Percentiles rank a stretch among this genome's conserved stretches.
phyloP scores from a whole-genome alignment of 2,888 invertebrate genomes.

The Ommatoiulus sabulosus region DNA sequence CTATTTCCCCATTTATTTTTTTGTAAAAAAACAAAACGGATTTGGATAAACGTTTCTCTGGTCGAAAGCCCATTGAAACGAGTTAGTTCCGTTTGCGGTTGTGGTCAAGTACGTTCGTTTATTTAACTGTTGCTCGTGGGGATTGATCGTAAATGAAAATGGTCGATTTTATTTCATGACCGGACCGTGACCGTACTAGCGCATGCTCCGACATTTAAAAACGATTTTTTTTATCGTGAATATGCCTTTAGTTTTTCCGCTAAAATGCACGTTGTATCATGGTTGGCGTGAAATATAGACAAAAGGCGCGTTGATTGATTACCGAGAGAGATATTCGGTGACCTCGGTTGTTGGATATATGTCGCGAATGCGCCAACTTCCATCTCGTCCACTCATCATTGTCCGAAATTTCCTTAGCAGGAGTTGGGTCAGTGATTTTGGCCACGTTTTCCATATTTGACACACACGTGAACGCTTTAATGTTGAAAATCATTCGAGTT shows the following conservation, averaged over 20 bases:
- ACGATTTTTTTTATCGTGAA: not conserved
- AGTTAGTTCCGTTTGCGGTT: not conserved
- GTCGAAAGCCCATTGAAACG: not conserved
- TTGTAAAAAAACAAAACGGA: not conserved
- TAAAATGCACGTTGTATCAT: not conserved
- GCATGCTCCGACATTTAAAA: not conserved
- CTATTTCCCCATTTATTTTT: not conserved
- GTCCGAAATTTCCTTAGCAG: not conserved
- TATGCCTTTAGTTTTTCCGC: conserved; percentile 23
- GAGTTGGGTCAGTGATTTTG: not conserved
- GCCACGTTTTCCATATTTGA: conserved; percentile 20
- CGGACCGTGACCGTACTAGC: not conserved
- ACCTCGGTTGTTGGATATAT: not conserved
- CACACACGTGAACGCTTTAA: not conserved
- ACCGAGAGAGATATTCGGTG: not conserved
- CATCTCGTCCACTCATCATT: conserved; percentile 29
- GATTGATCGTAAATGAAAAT: no score
- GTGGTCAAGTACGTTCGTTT: not conserved
- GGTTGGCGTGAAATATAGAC: not conserved
- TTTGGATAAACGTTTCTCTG: not conserved
- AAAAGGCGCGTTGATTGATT: not conserved
- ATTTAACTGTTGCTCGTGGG: not conserved
- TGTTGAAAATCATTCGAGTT: conserved; percentile 41
- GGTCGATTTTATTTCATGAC: not conserved
- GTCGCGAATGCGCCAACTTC: not conserved